Percentiles rank a stretch among this genome's conserved stretches.
Evolutionary conservation across 2,113 vertebrate genomes (phyloP).

Genomic region (Plestiodon gilberti): DNA sequence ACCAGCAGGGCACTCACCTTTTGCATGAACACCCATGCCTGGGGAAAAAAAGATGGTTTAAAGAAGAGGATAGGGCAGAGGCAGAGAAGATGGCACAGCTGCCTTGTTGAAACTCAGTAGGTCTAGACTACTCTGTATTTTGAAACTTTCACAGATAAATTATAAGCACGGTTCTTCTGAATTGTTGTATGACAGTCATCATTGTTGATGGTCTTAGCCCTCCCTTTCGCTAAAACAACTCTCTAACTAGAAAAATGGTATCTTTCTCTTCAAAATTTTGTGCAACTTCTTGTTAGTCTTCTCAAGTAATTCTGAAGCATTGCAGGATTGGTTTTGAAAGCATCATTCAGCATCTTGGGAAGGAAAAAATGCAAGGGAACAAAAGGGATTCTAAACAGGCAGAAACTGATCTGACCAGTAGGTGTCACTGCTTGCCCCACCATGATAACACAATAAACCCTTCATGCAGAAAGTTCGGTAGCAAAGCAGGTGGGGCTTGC

Average conservation of each 20-base stretch:
- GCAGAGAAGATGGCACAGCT: too few relatives aligned
- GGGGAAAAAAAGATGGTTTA: too few relatives aligned
- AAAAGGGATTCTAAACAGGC: rapidly evolving
- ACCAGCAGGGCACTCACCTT: too few relatives aligned
- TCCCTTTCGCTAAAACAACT: neutral
- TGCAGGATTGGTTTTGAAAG: neutral
- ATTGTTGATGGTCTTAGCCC: neutral
- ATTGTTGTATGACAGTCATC: neutral
- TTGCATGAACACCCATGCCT: too few relatives aligned
- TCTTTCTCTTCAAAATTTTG: neutral
- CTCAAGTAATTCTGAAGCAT: neutral
- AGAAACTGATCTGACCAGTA: slow-evolving; percentile 48
- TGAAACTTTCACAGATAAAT: neutral
- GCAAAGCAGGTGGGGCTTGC: neutral
- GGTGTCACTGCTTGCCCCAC: slow-evolving; percentile 68
- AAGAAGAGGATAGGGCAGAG: too few relatives aligned
- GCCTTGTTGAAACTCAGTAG: too few relatives aligned
- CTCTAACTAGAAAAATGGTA: rapidly evolving
- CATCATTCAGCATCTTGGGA: neutral
- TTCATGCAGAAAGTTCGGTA: neutral
- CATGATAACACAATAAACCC: slow-evolving; percentile 18
- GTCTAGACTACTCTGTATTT: neutral
- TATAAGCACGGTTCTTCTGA: rapidly evolving
- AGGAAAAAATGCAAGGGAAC: neutral
- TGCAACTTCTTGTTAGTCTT: neutral